phyloP scores from a whole-genome alignment of 1,140 invertebrate species.

The Archivesica marissinica region DNA sequence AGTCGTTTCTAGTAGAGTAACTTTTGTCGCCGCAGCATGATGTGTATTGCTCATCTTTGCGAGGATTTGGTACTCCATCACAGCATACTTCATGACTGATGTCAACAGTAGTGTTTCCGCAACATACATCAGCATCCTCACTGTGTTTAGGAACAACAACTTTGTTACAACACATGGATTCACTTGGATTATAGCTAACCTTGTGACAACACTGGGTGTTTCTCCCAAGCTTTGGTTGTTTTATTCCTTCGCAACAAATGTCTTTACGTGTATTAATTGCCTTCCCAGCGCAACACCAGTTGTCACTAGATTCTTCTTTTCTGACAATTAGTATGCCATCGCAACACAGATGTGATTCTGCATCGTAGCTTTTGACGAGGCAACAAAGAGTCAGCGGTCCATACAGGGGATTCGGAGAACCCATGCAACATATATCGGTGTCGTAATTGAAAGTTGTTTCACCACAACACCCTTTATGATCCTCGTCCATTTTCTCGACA shows the following conservation, averaged over 20 bases:
- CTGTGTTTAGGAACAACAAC: constrained; percentile 29
- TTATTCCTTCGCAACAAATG: constrained; percentile 34
- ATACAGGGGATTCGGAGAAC: neutral
- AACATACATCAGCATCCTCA: neutral
- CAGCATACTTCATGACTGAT: constrained; percentile 38
- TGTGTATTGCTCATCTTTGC: neutral
- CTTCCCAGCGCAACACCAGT: constrained; percentile 31
- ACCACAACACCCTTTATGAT: constrained; percentile 33
- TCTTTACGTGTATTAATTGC: constrained; percentile 28
- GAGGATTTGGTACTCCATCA: constrained; percentile 15
- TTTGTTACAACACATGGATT: constrained; percentile 9
- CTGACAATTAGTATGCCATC: neutral
- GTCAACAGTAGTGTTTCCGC: constrained; percentile 6
- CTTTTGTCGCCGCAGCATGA: constrained; percentile 33
- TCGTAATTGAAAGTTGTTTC: constrained; percentile 36
- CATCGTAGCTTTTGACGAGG: constrained; percentile 13
- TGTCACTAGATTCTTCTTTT: constrained; percentile 20
- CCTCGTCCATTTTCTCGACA: neutral
- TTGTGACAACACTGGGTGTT: constrained; percentile 40
- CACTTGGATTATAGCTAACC: constrained; percentile 25
- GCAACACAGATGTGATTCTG: neutral
- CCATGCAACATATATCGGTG: constrained; percentile 33
- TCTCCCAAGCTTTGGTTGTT: constrained; percentile 12
- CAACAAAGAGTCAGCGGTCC: constrained; percentile 24
- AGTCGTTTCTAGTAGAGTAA: neutral